Evolutionary conservation across 1,140 invertebrate genomes (phyloP), one percentile per base, ranked within the genome.

Genomic region (Lasioglossum albipes): DNA sequence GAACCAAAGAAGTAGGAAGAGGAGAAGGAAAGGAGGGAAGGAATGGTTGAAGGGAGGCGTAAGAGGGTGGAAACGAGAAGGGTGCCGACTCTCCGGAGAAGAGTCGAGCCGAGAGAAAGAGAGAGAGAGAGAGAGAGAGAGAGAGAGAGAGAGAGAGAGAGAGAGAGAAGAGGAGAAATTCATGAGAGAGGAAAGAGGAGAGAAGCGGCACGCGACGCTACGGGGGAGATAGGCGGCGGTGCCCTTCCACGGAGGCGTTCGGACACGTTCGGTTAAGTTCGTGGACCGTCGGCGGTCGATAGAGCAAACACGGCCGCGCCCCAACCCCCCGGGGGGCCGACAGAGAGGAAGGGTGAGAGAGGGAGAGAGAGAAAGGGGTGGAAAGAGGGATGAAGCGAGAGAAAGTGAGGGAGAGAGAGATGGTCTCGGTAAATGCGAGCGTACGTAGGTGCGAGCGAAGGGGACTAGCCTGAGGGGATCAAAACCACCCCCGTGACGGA

Each of bases 241-340:
- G 52, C 84, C 83, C 82, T 88, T 84, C 75, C 70, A 80, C 72
- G 85, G 59, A 83, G 81, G 79, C 82, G 86, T 83, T 92, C 92
- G 92, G 89, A 54, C 76, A 82, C 77, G 84, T 73, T 93, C 93
- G 93, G 90, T 83, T 82, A 88, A 82, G 87, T 89, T 92, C 93
- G 93, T 88, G 89, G 77, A 87, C 88, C 84, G 89, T 93, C 92
- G 93, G 91, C 91, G 93, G 93, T 93, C 93, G 93, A 93, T 93
- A 93, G 93, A 93, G 93, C 93, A 93, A 93, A 93, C 92, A 93
- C 93, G 92, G 90, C 93, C 93, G 93, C 93, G 91, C 93, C 93
- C 92, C 92, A 92, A 93, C 92, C 92, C 91, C 91, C 89, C 85
- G 83, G 89, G 90, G 89, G 89, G 57, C 18, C 27, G 61, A 77